Base-by-base conservation (phyloP, 2,888 invertebrate genomes). In the Lithophane socia region DNA sequence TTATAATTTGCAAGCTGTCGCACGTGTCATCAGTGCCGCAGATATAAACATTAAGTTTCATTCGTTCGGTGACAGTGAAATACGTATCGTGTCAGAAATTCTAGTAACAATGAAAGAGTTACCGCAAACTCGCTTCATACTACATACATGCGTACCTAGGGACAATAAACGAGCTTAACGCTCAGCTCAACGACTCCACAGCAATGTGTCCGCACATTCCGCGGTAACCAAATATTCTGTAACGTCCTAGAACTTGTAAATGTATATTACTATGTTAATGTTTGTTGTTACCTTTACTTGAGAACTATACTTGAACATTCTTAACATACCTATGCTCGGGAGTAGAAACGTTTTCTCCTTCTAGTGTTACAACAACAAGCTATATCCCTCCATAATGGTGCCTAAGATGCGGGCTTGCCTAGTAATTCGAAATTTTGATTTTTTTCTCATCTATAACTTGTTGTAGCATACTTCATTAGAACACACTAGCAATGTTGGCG, bases 151-250 rank as follows among this genome's bases (percentile, higher is more conserved):
- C 0, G 21, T 44, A 49, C 44, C 44, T 44, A 52, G n/a, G 18
- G 16, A 69, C 49, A 49, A 64, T 5, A 29, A 64, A 58, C 72
- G 73, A 49, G 64, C 80, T 24, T 47, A 58, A 52, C 29, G 44
- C 37, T 44, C 58, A 16, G 49, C 64, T 16, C 64, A 58, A 71
- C 73, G 44, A 54, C 44, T 52, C 80, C 80, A 8, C 77, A 79
- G 64, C 64, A 29, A 71, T 72, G 80, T n/a, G 73, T 37, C 44
- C 64, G 72, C 73, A 72, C 80, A 78, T 78, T 78, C 52, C 80
- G 52, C 52, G 37, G 64, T 47, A 16, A 71, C 70, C 77, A 65
- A 65, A 44, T 44, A 44, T 13, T 60, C 58, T 60, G 42, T 64
- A 16, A 44, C 49, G 18, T 24, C 56, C 56, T 13, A 18, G 5